Evolutionary conservation across 2,113 vertebrate species (phyloP), one percentile per base, ranked within the genome.

Genomic region (Nibea albiflora): DNA sequence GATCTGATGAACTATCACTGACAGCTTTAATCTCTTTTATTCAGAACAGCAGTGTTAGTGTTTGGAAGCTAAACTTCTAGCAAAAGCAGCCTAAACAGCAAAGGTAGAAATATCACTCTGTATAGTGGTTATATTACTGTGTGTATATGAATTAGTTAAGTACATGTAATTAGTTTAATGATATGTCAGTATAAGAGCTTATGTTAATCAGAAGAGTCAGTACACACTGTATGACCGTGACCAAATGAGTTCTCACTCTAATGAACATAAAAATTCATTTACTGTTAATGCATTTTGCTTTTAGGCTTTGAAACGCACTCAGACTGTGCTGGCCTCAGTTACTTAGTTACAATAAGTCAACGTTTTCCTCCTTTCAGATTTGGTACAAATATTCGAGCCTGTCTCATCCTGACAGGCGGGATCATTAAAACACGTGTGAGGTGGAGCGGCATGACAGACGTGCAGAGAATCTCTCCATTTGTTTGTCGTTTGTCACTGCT

Each of bases 1-100:
- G 46, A 71, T 58, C 73, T 52, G 73, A 71, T 69, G 54, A 62
- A 42, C 56, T 19, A 11, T 66, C 35, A 22, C 6, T n/a, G 11
- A 39, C 1, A 50, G 64, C n/a, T 61, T 69, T 20, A 5, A 62
- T 62, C 39, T 58, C 6, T 62, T 65, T n/a, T 68, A 17, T 5
- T 28, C 16, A 46, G 47, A 75, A 24, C 35, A 46, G 71, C 17
- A 26, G 24, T 26, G 24, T 26, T 26, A 56, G n/a, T 12, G 26
- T 31, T 1, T 24, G 31, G 5, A 6, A 60, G 44, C 44, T 56
- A 19, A 14, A 39, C 62, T 28, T 70, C 11, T 3, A 22, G 22
- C 12, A 64, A 39, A 76, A 4, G 11, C 44, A 24, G 26, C 42
- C 47, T 14, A 22, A 67, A 52, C 31, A 50, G 12, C 56, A 16